Evolutionary conservation across 2,797 vertebrate genomes (phyloP).

Genomic region (Chloroceryle amazona): DNA sequence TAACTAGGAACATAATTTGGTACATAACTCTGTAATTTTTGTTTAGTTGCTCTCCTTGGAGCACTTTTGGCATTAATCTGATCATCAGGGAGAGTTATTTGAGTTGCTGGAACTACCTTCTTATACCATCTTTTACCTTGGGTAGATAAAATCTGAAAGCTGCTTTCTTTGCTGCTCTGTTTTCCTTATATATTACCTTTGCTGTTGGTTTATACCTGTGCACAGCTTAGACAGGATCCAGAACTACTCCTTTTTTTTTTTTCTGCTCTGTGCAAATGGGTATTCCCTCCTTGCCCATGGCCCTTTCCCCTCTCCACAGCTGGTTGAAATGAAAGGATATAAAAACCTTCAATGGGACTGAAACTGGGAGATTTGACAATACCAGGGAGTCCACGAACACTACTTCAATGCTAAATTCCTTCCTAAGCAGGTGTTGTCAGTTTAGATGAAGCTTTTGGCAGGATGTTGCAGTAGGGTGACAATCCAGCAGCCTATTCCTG

Average conservation of each 20-base stretch:
- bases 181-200: background rate
- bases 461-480: background rate
- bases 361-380: background rate
- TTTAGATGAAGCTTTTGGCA: background rate
- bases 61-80: background rate
- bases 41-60: background rate
- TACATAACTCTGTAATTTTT: background rate
- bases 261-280: background rate
- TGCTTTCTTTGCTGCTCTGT: background rate
- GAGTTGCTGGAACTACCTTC: background rate
- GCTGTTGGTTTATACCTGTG: background rate
- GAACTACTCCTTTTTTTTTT: background rate
- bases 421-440: background rate
- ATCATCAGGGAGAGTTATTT: background rate
- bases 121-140: background rate
- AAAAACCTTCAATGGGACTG: background rate
- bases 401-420: background rate
- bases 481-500: fast-evolving
- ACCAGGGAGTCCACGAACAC: background rate
- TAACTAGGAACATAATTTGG: background rate
- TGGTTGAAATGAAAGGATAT: background rate
- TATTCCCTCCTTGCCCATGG: background rate
- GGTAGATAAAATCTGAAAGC: background rate
- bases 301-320: background rate
- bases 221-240: background rate